Evolutionary conservation across 2,888 invertebrate genomes (phyloP).

Genomic region (Palloptera scutellata): DNA sequence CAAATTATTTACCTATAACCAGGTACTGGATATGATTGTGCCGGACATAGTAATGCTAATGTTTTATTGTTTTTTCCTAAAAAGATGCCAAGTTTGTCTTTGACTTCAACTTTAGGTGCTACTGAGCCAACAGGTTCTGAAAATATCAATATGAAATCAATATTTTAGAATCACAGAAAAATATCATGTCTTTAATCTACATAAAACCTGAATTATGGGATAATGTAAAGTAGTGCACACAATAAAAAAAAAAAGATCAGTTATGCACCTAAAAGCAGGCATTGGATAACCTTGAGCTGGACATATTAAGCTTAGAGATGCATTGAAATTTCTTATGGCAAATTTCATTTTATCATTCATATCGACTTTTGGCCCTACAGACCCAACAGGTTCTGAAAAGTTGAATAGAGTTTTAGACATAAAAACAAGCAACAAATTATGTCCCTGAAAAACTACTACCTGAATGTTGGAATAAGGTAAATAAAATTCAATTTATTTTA

Average conservation of each 20-base stretch:
- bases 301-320: slow-evolving; percentile 73
- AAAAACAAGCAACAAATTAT: too few species aligned
- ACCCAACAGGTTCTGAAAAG: slow-evolving; percentile 68
- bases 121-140: slow-evolving; percentile 67
- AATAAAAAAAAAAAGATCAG: background rate
- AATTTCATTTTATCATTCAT: slow-evolving; percentile 71
- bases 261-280: slow-evolving; percentile 68
- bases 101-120: slow-evolving; percentile 72
- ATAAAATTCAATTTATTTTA: slow-evolving; percentile 36
- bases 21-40: slow-evolving; percentile 74
- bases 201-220: slow-evolving; percentile 36
- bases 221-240: slow-evolving; percentile 8
- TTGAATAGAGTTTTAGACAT: background rate
- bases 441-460: background rate
- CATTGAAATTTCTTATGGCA: slow-evolving; percentile 58
- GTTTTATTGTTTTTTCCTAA: slow-evolving; percentile 40
- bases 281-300: slow-evolving; percentile 80
- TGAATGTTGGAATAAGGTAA: background rate
- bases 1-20: slow-evolving; percentile 67
- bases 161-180: background rate
- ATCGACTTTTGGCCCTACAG: slow-evolving; percentile 65
- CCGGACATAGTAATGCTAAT: slow-evolving; percentile 68
- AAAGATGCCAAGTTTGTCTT: slow-evolving; percentile 66
- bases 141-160: slow-evolving; percentile 9
- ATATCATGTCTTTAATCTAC: background rate